Base-by-base conservation (phyloP, 2,888 invertebrate genomes). In the Torymus aiolomorphi region DNA sequence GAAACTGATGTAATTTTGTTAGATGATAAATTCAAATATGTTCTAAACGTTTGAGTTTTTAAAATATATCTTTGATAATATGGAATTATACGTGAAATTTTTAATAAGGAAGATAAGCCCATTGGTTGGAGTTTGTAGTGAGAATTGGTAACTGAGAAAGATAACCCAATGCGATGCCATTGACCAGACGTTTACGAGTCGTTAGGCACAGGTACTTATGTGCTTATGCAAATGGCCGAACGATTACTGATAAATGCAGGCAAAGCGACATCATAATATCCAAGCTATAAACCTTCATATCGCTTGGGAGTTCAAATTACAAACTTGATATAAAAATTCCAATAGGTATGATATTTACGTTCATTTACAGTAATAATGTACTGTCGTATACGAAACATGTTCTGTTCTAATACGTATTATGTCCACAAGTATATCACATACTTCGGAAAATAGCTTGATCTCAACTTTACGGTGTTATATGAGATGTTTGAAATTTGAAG, bases 261-360 rank as follows among this genome's bases (percentile, higher is more conserved):
- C 81, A 82, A 70, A 59, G 57, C 78, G 82, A 81, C 82, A 78
- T 84, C 82, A 83, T 86, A 84, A 86, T 84, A 86, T 84, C 82
- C 76, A 78, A 83, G 8, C 82, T 83, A 82, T 84, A 83, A 85
- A 83, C 82, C 74, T 66, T 66, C 79, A 66, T 71, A 52, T 65
- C 75, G 62, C 77, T 74, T 70, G 20, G 18, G 72, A 71, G 49
- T 62, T 76, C 82, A 75, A 72, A 82, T 78, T 80, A 77, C 77
- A 57, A 77, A 66, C 79, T 56, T 16, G 56, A 51, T 63, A 42
- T 42, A 42, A 42, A 42, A 42, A 42, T 42, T 42, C 8, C 8
- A 42, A 42, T 42, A 42, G 62, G 67, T 42, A 61, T 42, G 31
- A 52, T 72, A 62, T 69, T 76, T 67, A 14, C 16, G 42, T 71